Base-by-base conservation (phyloP, 2,888 invertebrate species). In the Lasioglossum calceatum region DNA sequence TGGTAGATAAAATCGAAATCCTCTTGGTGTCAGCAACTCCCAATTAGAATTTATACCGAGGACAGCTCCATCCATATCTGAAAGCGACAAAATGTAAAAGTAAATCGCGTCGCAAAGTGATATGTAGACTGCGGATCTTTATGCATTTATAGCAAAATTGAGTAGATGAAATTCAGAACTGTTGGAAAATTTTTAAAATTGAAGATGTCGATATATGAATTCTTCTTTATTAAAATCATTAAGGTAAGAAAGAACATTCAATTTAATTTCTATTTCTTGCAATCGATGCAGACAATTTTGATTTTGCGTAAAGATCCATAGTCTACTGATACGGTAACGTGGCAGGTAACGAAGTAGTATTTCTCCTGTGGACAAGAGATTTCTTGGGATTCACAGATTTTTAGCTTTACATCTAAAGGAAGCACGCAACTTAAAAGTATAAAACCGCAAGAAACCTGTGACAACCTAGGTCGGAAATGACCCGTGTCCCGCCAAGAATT, bases 1-100 rank as follows among this genome's bases (percentile, higher is more conserved):
- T 36, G 97, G 97, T 86, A 98, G 95, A 91, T 97, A 97, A 93
- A 97, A 97, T 54, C 97, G 96, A 93, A 97, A 97, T 44, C 97
- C 97, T 80, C 96, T 95, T 0, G 96, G 96, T 19, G 97, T 96
- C 32, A 97, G 95, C 44, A 97, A 93, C 92, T 97, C 97, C 96
- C 97, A 97, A 92, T 97, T 97, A 8, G 97, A 96, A 78, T 95
- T 93, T 36, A 93, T 92, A 77, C 92, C 95, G 27, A 94, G 93
- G 4, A 93, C 92, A 4, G 91, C 90, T 76, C 93, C 94, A 8
- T 95, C 94, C 50, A 94, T 81, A 83, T 94, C 95, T 94, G 70
- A 16, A 83, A 75, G 42, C 44, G 12, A 23, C n/a, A 27, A 71
- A 71, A 14, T 5, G 42, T 5, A n/a, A 71, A n/a, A 5, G 4